Conservation (phyloP, 2,797 vertebrate genomes). For the Okamejei kenojei region DNA sequence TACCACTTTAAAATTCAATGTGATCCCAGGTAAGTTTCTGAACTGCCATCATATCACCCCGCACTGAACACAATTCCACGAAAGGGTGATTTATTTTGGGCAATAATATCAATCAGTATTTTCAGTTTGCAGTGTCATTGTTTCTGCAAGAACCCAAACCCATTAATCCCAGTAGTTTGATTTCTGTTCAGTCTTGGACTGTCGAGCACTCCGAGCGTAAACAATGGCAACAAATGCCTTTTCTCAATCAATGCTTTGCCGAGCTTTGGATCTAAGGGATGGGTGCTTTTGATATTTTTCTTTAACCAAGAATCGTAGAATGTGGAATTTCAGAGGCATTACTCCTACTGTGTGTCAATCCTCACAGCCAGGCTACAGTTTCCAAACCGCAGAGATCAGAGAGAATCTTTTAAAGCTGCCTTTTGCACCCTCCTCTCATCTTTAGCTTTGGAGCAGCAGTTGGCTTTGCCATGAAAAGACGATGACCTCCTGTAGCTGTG, state of each 20-base stretch:
- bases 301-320: not conserved
- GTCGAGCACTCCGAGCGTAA: not conserved
- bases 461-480: constrained; percentile 4
- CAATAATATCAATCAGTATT: constrained; percentile 28
- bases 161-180: constrained; percentile 3
- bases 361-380: not conserved
- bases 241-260: constrained; percentile 15
- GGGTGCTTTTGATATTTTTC: constrained; percentile 26
- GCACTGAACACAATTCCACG: not conserved
- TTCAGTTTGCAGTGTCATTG: constrained; percentile 8
- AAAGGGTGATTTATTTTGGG: not conserved
- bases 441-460: not conserved
- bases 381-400: constrained; percentile 34
- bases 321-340: constrained; percentile 14
- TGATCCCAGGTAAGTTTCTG: not conserved
- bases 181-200: constrained; percentile 28
- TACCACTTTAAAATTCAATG: not conserved
- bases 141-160: constrained; percentile 30
- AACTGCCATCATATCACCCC: constrained; percentile 13
- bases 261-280: not conserved
- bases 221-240: constrained; percentile 23
- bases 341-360: not conserved
- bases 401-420: constrained; percentile 14
- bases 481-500: constrained; percentile 23
- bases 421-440: constrained; percentile 18